phyloP scores from a whole-genome alignment of 2,113 vertebrate genomes.

The Phainopepla nitens region DNA sequence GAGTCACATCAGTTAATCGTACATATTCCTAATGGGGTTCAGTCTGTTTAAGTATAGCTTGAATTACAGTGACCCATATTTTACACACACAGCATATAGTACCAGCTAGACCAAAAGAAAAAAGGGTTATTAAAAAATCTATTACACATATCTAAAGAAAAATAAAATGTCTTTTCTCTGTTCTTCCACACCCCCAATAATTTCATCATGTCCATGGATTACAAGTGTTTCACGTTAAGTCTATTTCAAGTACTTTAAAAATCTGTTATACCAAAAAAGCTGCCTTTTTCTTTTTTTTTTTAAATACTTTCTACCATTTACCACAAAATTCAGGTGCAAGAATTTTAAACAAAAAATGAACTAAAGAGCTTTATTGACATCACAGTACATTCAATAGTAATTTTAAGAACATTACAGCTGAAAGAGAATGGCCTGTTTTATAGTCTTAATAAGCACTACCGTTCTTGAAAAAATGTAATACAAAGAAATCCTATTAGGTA shows the following conservation, averaged over 20 bases:
- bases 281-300: slow-evolving; percentile 46
- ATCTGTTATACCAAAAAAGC: slow-evolving; percentile 71
- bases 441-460: slow-evolving; percentile 81
- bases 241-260: slow-evolving; percentile 70
- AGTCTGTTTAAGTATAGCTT: slow-evolving; percentile 46
- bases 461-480: slow-evolving; percentile 79
- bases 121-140: slow-evolving; percentile 31
- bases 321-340: slow-evolving; percentile 81
- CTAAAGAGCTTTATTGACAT: slow-evolving; percentile 87
- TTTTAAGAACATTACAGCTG: slow-evolving; percentile 93
- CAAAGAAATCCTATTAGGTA: slow-evolving; percentile 86
- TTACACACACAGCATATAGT: slow-evolving; percentile 62
- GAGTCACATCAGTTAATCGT: not conserved
- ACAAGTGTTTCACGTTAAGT: slow-evolving; percentile 59
- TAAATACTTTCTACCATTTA: slow-evolving; percentile 62
- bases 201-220: slow-evolving; percentile 47
- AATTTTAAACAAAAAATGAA: slow-evolving; percentile 81
- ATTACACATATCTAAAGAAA: slow-evolving; percentile 44
- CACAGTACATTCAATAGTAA: slow-evolving; percentile 88
- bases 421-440: slow-evolving; percentile 80
- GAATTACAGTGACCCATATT: slow-evolving; percentile 63
- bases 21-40: slow-evolving; percentile 52
- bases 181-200: slow-evolving; percentile 31
- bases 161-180: slow-evolving; percentile 42
- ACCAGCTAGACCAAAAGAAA: slow-evolving; percentile 50